Evolutionary conservation across 2,797 vertebrate genomes (phyloP).

Genomic region (Australoheros facetus): DNA sequence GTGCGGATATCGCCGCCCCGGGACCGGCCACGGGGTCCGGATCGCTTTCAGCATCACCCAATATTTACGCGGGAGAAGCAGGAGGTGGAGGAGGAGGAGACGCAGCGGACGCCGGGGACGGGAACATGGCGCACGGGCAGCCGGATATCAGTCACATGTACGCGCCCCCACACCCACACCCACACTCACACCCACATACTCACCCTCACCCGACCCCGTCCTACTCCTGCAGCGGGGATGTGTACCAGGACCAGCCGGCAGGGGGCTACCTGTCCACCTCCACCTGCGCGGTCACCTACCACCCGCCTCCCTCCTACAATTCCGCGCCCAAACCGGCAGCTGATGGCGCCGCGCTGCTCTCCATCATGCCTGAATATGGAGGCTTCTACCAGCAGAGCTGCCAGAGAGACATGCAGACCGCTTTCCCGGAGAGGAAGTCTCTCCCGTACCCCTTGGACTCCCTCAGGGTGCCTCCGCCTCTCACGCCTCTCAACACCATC

Average conservation of each 20-base stretch:
- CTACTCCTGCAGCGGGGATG: conserved; percentile 86
- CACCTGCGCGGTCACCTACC: conserved; percentile 84
- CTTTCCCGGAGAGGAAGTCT: conserved; percentile 86
- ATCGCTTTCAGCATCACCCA: conserved; percentile 60
- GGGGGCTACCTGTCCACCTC: conserved; percentile 82
- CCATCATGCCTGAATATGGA: conserved; percentile 89
- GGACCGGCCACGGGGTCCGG: conserved; percentile 76
- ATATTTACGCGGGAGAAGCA: conserved; percentile 62
- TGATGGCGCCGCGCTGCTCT: conserved; percentile 85
- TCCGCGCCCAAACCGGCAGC: conserved; percentile 80
- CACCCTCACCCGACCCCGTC: conserved; percentile 70
- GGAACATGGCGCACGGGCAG: conserved; percentile 85
- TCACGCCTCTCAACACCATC: conserved; percentile 95
- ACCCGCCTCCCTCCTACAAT: conserved; percentile 81
- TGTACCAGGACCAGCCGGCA: conserved; percentile 86
- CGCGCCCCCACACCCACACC: conserved; percentile 64
- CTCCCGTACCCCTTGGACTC: conserved; percentile 89
- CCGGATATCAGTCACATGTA: conserved; percentile 91
- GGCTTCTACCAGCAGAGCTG: conserved; percentile 88
- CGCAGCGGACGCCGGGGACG: conserved; percentile 70
- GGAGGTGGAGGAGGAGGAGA: conserved; percentile 47
- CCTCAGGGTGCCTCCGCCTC: conserved; percentile 86
- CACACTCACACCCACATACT: conserved; percentile 65
- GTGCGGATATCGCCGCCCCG: conserved; percentile 73
- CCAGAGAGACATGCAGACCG: conserved; percentile 84